Conservation (phyloP, 92 coral and sea anemone genomes). For the Palythoa grandiflora region DNA sequence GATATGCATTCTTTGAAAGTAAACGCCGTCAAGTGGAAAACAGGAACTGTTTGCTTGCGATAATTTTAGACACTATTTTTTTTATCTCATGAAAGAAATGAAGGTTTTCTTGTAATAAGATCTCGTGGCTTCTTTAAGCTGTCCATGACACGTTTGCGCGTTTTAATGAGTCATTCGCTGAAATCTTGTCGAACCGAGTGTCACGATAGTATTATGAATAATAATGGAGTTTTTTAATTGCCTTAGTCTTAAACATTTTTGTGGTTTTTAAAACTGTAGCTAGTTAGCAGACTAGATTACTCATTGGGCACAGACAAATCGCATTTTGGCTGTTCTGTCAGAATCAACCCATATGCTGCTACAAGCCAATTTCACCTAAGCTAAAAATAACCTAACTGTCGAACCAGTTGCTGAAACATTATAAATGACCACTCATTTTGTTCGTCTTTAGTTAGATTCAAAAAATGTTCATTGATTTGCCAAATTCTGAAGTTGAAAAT, state of each 20-base stretch:
- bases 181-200: too few relatives aligned
- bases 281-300: neutral
- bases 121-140: slow-evolving; percentile 1
- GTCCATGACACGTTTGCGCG: neutral
- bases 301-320: neutral
- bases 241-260: too few relatives aligned
- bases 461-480: too few relatives aligned
- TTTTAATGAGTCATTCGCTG: neutral
- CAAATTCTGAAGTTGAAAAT: too few relatives aligned
- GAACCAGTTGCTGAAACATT: too few relatives aligned
- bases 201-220: too few relatives aligned
- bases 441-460: too few relatives aligned
- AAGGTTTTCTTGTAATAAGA: neutral
- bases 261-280: neutral
- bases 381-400: too few relatives aligned
- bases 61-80: neutral
- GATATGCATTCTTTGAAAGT: slow-evolving; percentile 13
- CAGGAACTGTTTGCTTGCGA: neutral
- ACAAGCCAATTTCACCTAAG: too few relatives aligned
- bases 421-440: too few relatives aligned
- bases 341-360: too few relatives aligned
- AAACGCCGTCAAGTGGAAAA: slow-evolving; percentile 19
- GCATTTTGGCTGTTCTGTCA: neutral
- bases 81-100: neutral
- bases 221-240: too few relatives aligned